These are phyloP conservation scores for Nyctibius bracteatus DNA, from an alignment of 2,113 vertebrate species.

Conservation along the genomic window DNA sequence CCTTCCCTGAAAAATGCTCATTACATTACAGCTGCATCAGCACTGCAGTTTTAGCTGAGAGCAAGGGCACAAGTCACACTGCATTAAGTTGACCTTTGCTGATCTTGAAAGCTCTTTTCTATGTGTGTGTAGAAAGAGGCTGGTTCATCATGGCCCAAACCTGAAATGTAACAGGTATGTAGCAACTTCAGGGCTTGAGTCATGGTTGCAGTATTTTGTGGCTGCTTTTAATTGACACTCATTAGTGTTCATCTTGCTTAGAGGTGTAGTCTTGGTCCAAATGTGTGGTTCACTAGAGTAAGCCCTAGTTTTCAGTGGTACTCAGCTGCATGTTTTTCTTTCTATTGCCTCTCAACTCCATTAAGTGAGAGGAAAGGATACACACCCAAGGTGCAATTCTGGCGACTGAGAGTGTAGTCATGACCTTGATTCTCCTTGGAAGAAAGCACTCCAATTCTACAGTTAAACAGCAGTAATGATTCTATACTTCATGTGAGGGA, in stretches of 20 bases:
- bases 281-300: neutral
- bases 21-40: neutral
- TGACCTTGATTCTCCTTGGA: slow-evolving; percentile 9
- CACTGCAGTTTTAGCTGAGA: neutral
- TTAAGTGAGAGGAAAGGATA: neutral
- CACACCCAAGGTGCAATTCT: neutral
- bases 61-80: neutral
- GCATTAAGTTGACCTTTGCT: neutral
- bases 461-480: neutral
- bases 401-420: neutral
- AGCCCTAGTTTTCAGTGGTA: neutral
- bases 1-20: neutral
- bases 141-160: slow-evolving; percentile 8
- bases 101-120: neutral
- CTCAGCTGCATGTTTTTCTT: neutral
- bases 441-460: neutral
- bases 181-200: slow-evolving; percentile 51
- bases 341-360: neutral
- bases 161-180: slow-evolving; percentile 19
- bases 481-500: neutral
- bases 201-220: slow-evolving; percentile 30
- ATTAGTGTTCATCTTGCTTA: neutral
- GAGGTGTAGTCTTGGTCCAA: neutral
- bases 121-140: neutral
- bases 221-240: slow-evolving; percentile 32